phyloP scores from a whole-genome alignment of 2,888 invertebrate genomes.

The Philereme vetulata region DNA sequence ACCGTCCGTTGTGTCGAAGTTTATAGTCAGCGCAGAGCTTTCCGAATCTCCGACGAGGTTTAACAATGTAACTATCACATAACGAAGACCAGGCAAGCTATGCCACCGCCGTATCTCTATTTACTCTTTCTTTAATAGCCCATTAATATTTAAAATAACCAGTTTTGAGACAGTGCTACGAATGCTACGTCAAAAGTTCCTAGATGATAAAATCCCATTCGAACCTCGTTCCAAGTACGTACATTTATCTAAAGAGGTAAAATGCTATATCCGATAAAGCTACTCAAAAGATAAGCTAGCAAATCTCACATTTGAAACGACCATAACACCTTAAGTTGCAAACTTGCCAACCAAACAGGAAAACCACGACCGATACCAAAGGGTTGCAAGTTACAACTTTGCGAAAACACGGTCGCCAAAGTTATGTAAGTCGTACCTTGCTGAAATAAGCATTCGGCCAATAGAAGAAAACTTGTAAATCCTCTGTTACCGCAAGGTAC shows the following conservation, averaged over 20 bases:
- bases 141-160: no score
- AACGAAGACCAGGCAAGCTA: no score
- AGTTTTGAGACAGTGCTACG: no score
- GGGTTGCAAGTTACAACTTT: constrained; percentile 60
- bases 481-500: constrained; percentile 70
- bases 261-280: constrained; percentile 7
- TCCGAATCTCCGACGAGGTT: no score
- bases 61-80: no score
- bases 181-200: not conserved
- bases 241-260: not conserved
- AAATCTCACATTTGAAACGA: constrained; percentile 28
- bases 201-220: not conserved
- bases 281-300: constrained; percentile 19
- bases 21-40: no score
- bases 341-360: constrained; percentile 43
- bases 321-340: constrained; percentile 37
- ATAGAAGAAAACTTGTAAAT: constrained; percentile 79
- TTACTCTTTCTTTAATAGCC: no score
- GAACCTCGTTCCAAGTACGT: not conserved
- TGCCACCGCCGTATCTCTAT: no score
- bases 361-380: constrained; percentile 62
- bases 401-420: constrained; percentile 56
- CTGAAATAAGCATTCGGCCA: constrained; percentile 69
- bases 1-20: no score
- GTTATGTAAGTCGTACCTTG: constrained; percentile 54